These are phyloP conservation scores for Halcyon senegalensis DNA, from an alignment of 2,113 vertebrate species.

Conservation along the genomic window DNA sequence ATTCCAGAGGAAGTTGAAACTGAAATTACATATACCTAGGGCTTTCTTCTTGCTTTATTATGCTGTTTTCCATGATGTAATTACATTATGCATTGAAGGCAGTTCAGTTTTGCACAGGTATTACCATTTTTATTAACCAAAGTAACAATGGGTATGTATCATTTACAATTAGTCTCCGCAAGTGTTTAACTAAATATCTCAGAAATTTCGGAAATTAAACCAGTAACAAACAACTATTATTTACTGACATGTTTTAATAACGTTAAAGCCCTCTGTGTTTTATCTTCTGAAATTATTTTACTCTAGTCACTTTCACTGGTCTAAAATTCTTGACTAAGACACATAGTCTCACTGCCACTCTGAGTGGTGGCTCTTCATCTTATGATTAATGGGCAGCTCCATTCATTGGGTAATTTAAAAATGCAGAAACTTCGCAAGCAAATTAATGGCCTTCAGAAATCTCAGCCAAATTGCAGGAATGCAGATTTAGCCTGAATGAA, in stretches of 20 bases:
- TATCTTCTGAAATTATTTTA: conserved; percentile 35
- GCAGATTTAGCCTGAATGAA: not conserved
- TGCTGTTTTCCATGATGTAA: not conserved
- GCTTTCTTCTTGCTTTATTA: not conserved
- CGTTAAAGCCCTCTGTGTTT: conserved; percentile 43
- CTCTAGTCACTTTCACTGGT: not conserved
- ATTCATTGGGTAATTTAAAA: not conserved
- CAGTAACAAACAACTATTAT: conserved; percentile 31
- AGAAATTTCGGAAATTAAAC: conserved; percentile 28
- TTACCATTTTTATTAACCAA: conserved; percentile 40
- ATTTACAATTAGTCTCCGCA: not conserved
- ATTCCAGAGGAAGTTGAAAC: not conserved
- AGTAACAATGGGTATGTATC: not conserved
- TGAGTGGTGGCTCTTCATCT: conserved; percentile 4
- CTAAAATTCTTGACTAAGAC: conserved; percentile 43
- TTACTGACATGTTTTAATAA: conserved; percentile 51
- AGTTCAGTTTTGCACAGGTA: not conserved
- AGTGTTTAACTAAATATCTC: conserved; percentile 23
- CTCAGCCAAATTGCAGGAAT: not conserved
- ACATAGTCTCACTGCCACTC: not conserved
- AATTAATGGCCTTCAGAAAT: not conserved
- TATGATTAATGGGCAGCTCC: conserved; percentile 37
- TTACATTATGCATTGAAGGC: not conserved
- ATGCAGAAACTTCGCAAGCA: not conserved
- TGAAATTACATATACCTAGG: not conserved